Percentiles rank a stretch among this genome's conserved stretches.
Conservation (phyloP, 64 coral and sea anemone genomes). For the Porites lutea region DNA sequence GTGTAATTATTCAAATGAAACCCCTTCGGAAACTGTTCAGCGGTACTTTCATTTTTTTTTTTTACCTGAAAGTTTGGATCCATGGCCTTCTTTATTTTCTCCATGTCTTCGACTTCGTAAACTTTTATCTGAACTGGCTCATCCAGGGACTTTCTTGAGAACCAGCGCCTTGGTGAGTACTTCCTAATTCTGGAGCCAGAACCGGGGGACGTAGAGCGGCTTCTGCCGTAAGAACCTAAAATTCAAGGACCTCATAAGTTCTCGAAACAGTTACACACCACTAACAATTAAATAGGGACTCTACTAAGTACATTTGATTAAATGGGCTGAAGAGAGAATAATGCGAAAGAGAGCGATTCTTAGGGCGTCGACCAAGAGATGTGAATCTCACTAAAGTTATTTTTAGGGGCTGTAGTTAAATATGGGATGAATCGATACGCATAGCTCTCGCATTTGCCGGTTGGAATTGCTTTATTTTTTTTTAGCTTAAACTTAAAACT, state of each 20-base stretch:
- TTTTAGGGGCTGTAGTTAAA: too few relatives aligned
- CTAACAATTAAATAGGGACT: too few relatives aligned
- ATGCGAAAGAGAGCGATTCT: not conserved
- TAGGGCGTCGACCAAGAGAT: too few relatives aligned
- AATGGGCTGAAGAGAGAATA: not conserved
- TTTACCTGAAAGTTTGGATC: constrained; percentile 5
- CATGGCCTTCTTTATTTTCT: constrained; percentile 61
- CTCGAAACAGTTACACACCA: too few relatives aligned
- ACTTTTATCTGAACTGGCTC: constrained; percentile 81
- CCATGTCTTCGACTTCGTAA: constrained; percentile 90
- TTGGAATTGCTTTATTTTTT: too few relatives aligned
- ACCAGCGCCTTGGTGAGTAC: constrained; percentile 85
- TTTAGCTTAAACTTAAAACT: too few relatives aligned
- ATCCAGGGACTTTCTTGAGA: constrained; percentile 81
- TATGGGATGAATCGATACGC: too few relatives aligned
- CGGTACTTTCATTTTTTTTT: not conserved
- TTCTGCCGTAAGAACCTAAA: not conserved
- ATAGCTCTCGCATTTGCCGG: too few relatives aligned
- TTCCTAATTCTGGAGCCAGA: constrained; percentile 28
- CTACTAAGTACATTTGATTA: too few relatives aligned
- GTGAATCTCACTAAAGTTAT: too few relatives aligned
- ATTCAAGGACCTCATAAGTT: not conserved
- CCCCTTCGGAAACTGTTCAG: too few relatives aligned
- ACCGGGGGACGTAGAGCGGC: constrained; percentile 34
- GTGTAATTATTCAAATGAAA: too few relatives aligned